Evolutionary conservation across 2,888 invertebrate genomes (phyloP), one percentile per base, ranked within the genome.

Genomic region (Plagiodera versicolora): DNA sequence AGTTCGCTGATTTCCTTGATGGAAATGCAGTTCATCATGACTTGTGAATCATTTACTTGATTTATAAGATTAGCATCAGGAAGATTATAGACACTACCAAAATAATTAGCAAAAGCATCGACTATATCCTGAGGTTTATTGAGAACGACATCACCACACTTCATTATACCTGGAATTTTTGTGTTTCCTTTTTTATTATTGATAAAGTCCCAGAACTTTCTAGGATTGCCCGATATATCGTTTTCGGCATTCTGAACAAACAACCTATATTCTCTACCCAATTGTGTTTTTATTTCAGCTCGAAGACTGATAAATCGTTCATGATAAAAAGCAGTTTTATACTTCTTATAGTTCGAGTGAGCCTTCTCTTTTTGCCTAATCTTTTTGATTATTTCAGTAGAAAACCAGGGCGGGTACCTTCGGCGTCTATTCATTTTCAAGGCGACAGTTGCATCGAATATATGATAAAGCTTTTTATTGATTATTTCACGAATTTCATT

Each of bases 1-100:
- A 30, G 20, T 30, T 49, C 45, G 10, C 46, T 56, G 32, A 56
- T 50, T 45, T 19, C 32, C 5, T 20, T n/a, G 20, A 50, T 24
- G 35, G 20, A 17, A n/a, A 57, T 51, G 30, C 24, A 24, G 24
- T 24, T 24, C 24, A 24, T 24, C 24, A 24, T 24, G 24, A 24
- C 24, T 24, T 24, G 24, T 24, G 24, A 24, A 24, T 24, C 24
- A 24, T 24, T 24, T 24, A 24, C 24, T 24, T 24, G 24, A 24
- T 24, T 24, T 24, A 24, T 24, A 24, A 24, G 24, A 24, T 24
- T 24, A 24, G 24, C 24, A 24, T 24, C 24, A 24, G 24, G 44
- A 44, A 19, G 19, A 46, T 46, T 46, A 19, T 16, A 46, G 11
- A 47, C 1, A 47, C 17, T 19, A 47, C 47, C 20, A 11, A 19